Evolutionary conservation across 2,113 vertebrate genomes (phyloP).

Genomic region (Canis aureus): DNA sequence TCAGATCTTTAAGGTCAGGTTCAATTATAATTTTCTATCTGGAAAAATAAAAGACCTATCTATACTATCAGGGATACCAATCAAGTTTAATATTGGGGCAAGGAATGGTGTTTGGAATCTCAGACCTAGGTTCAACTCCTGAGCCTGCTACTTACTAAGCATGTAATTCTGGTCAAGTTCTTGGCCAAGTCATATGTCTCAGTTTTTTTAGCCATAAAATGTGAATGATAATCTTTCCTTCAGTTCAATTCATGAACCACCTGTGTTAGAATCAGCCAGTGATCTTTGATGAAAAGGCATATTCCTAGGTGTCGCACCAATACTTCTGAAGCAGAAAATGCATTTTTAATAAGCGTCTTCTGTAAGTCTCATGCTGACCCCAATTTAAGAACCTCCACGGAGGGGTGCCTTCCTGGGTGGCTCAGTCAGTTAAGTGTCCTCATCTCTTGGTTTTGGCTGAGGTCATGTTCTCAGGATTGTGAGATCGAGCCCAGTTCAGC

Average conservation of each 20-base stretch:
- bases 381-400: neutral
- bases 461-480: neutral
- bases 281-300: neutral
- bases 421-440: neutral
- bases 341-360: neutral
- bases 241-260: neutral
- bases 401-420: neutral
- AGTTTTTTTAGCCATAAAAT: neutral
- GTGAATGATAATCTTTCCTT: neutral
- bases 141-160: neutral
- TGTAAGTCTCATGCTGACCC: neutral
- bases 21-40: conserved; percentile 27
- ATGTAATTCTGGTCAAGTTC: neutral
- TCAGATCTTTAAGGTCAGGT: neutral
- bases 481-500: neutral
- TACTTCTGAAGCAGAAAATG: conserved; percentile 7
- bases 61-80: neutral
- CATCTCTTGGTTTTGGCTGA: neutral
- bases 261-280: neutral
- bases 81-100: neutral
- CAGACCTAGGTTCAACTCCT: neutral
- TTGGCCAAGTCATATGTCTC: neutral
- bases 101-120: neutral
- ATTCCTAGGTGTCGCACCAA: neutral
- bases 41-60: neutral